Base-by-base conservation (phyloP, 2,888 invertebrate species). In the Myathropa florea region DNA sequence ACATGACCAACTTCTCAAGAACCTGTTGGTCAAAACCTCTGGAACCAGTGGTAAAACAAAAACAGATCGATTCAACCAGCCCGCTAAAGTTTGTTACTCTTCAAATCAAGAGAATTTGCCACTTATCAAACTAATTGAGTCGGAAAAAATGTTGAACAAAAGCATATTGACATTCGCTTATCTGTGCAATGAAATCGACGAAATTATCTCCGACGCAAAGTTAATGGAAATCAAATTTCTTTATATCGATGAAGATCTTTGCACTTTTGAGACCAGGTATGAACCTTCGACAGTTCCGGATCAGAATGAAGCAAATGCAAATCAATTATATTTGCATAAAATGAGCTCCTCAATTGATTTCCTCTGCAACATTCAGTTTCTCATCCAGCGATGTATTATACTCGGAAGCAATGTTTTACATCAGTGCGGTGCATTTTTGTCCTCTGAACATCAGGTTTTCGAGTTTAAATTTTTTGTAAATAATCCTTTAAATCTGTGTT, bases 111-210 rank as follows among this genome's bases (percentile, higher is more conserved):
- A 97, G 92, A 94, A 95, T 88, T 93, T 95, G 14, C 93, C 94
- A 4, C 91, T 97, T 36, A 93, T 96, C 36, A 95, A 96, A 88
- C 92, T 98, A 83, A 95, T 97, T 12, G 95, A 96, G 88, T 97
- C 97, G 26, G 97, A 98, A 92, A 96, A 96, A 90, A 93, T 96
- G 65, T 94, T 98, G 89, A 96, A 96, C 39, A 96, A 96, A 93
- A 94, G 97, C 61, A 93, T 98, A 9, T 95, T 96, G 57, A 96
- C 97, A 0, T 94, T 98, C 80, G 95, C 96, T 18, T 95, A 96
- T 9, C 93, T 97, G 1, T 97, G 97, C 92, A 94, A 95, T 89
- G 98, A 98, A 93, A 95, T 97, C 81, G 93, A 94, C 73, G 91
- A 94, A 71, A 93, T 98, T 18, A 94, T 95, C 89, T 92, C 93